phyloP scores from a whole-genome alignment of 2,888 invertebrate species.

The Spilosoma lubricipeda region DNA sequence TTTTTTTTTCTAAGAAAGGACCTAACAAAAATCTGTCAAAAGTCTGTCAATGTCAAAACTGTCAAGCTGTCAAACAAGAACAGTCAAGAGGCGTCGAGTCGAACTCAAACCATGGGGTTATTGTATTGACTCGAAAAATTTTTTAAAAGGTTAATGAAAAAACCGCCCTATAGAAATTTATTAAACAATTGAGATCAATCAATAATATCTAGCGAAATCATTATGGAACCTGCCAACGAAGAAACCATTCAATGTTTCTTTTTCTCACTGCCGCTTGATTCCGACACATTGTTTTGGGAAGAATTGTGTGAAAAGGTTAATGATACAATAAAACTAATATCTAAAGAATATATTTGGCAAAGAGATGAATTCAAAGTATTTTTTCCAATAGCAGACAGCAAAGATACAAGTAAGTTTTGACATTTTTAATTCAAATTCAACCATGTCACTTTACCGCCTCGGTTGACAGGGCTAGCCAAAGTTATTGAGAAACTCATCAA shows the following conservation, averaged over 20 bases:
- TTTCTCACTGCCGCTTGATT: constrained; percentile 85
- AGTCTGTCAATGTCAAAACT: no score
- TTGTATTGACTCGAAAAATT: no score
- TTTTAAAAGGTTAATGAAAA: background rate
- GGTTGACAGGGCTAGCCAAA: background rate
- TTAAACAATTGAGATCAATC: background rate
- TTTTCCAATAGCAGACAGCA: constrained; percentile 54
- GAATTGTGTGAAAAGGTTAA: constrained; percentile 65
- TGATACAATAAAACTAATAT: constrained; percentile 77
- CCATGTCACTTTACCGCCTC: background rate
- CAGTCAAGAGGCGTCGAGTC: background rate
- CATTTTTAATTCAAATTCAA: background rate
- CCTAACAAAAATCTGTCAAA: no score
- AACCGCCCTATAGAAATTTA: background rate
- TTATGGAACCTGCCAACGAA: constrained; percentile 72
- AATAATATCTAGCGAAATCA: constrained; percentile 6
- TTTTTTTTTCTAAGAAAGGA: no score
- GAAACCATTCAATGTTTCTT: constrained; percentile 92
- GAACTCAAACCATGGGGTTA: no score
- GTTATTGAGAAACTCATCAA: background rate
- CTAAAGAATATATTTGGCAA: constrained; percentile 78
- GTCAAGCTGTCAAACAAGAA: no score
- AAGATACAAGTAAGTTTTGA: constrained; percentile 53
- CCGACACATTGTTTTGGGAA: constrained; percentile 68
- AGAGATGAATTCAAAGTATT: constrained; percentile 72